A percentile compares a stretch with the other conserved stretches of the same genome.
Evolutionary conservation across 2,113 vertebrate genomes (phyloP).

Genomic region (Megalops atlanticus): DNA sequence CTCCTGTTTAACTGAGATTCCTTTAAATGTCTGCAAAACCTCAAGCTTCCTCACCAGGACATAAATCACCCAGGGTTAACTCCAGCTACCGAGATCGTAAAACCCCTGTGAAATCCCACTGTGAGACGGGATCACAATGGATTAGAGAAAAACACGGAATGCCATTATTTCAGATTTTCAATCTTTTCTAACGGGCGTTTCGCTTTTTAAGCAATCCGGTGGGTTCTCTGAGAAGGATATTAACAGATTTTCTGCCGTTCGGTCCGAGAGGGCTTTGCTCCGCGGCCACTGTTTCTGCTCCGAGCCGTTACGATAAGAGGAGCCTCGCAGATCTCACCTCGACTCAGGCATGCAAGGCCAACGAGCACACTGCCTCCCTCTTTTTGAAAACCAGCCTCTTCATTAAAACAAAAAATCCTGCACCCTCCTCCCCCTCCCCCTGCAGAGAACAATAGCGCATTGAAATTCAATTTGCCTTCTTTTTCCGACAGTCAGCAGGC

Average conservation of each 20-base stretch:
- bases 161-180: conserved; percentile 35
- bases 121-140: conserved; percentile 13
- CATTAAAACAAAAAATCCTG: background rate
- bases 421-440: background rate
- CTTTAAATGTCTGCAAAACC: conserved; percentile 4
- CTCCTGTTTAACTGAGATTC: background rate
- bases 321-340: background rate
- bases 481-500: background rate
- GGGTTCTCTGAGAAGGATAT: no score
- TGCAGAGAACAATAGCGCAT: background rate
- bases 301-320: background rate
- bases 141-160: conserved; percentile 40
- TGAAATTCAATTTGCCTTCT: background rate
- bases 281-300: background rate
- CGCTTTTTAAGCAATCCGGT: no score
- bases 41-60: background rate
- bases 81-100: background rate
- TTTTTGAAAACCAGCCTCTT: no score
- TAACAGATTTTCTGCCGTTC: background rate
- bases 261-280: background rate
- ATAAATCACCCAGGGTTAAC: background rate
- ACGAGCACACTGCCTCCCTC: no score
- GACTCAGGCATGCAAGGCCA: background rate
- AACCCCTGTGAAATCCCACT: background rate
- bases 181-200: no score